A percentile compares a stretch with the other conserved stretches of the same genome.
These are phyloP conservation scores for Apantesis nais DNA, from an alignment of 2,888 invertebrate species.

Conservation along the genomic window DNA sequence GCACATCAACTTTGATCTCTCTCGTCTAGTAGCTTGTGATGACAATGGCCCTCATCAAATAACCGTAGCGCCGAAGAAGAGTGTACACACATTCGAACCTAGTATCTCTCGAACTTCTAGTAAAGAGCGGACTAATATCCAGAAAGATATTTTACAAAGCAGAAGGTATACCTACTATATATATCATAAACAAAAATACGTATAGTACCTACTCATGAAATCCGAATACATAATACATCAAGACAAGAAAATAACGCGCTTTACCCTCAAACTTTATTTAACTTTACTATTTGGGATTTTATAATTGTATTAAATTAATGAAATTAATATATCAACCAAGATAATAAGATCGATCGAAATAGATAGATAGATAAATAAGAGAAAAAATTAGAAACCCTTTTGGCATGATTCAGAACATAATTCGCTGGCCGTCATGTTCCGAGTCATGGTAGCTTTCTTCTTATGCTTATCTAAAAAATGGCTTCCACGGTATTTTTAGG, in stretches of 20 bases:
- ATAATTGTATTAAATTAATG: not conserved
- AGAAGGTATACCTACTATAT: too few species aligned
- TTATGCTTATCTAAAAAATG: not conserved
- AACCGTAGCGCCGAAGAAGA: not conserved
- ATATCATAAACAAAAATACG: not conserved
- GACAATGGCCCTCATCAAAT: not conserved
- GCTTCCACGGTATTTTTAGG: constrained; percentile 51
- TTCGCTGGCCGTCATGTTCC: not conserved
- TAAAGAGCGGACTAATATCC: too few species aligned
- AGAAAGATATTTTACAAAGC: too few species aligned
- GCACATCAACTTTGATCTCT: not conserved
- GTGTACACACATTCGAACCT: not conserved
- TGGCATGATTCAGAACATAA: not conserved
- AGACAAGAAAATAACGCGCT: not conserved
- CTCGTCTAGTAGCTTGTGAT: not conserved
- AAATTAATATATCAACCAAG: not conserved
- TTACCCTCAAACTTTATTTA: not conserved
- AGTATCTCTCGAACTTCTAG: too few species aligned
- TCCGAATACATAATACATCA: not conserved
- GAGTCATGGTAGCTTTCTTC: not conserved
- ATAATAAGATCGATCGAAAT: too few species aligned
- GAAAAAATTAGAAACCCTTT: not conserved
- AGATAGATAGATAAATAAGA: too few species aligned
- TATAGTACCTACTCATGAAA: not conserved
- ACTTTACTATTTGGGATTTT: too few species aligned